phyloP scores from a whole-genome alignment of 2,797 vertebrate genomes.

The Eidolon dupreanum region DNA sequence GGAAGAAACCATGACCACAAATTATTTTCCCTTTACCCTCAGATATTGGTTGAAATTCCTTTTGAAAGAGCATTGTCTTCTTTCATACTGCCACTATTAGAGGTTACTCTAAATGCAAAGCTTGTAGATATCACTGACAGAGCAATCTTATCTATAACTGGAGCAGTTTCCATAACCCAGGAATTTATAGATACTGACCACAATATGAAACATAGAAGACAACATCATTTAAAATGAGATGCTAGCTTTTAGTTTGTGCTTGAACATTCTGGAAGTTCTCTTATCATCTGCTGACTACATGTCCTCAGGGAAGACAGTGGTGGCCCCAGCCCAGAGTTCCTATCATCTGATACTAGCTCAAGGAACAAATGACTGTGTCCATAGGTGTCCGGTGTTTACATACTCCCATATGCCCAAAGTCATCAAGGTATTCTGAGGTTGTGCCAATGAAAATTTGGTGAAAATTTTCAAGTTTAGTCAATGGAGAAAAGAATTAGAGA shows the following conservation, averaged over 20 bases:
- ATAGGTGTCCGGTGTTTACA: fast-evolving
- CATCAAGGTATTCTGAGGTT: background rate
- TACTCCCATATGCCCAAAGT: background rate
- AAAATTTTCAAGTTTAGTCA: background rate
- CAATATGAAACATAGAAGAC: background rate
- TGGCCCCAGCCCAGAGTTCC: background rate
- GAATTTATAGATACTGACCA: background rate
- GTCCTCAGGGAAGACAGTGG: background rate
- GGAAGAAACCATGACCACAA: background rate
- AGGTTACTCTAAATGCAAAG: background rate
- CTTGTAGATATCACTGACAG: background rate
- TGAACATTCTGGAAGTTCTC: background rate
- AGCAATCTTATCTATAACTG: background rate
- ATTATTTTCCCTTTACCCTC: background rate
- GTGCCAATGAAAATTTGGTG: background rate
- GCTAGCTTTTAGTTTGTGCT: background rate
- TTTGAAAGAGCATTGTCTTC: background rate
- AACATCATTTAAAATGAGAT: background rate
- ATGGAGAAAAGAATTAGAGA: background rate
- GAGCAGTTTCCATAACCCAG: background rate
- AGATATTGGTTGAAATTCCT: background rate
- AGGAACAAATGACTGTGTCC: background rate
- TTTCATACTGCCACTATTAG: background rate
- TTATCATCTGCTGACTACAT: background rate
- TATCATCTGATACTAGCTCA: background rate